Evolutionary conservation across 2,113 vertebrate species (phyloP).

Genomic region (Ardeotis arabs): DNA sequence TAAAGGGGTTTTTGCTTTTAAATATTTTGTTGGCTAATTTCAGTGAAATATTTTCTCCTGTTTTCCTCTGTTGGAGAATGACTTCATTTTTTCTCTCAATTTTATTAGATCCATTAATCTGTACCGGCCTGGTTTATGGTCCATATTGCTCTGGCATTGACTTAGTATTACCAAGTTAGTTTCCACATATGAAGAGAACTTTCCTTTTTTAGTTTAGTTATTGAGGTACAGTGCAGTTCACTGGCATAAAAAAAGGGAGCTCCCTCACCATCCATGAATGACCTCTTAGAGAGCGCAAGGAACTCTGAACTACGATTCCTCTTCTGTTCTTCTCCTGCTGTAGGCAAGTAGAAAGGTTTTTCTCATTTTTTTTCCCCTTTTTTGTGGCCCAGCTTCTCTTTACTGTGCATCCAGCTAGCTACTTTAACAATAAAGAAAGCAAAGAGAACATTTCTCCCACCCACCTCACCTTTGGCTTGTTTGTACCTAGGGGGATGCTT

Average conservation of each 20-base stretch:
- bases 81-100: constrained; percentile 6
- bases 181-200: constrained; percentile 1
- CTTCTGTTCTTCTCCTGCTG: neutral
- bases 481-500: neutral
- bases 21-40: constrained; percentile 62
- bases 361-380: neutral
- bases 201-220: neutral
- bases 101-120: constrained; percentile 36
- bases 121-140: neutral
- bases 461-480: neutral
- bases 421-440: neutral
- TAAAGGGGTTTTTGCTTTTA: neutral
- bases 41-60: constrained; percentile 23
- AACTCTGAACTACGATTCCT: neutral
- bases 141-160: neutral
- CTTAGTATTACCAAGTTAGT: neutral
- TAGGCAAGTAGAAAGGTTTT: neutral
- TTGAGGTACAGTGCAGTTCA: neutral
- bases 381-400: neutral
- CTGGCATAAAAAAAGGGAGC: neutral
- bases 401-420: neutral
- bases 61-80: constrained; percentile 30
- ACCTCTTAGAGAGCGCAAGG: neutral
- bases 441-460: neutral
- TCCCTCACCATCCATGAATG: neutral